These are phyloP conservation scores for Ptilodon capucinus DNA, from an alignment of 2,888 invertebrate genomes.

Conservation along the genomic window DNA sequence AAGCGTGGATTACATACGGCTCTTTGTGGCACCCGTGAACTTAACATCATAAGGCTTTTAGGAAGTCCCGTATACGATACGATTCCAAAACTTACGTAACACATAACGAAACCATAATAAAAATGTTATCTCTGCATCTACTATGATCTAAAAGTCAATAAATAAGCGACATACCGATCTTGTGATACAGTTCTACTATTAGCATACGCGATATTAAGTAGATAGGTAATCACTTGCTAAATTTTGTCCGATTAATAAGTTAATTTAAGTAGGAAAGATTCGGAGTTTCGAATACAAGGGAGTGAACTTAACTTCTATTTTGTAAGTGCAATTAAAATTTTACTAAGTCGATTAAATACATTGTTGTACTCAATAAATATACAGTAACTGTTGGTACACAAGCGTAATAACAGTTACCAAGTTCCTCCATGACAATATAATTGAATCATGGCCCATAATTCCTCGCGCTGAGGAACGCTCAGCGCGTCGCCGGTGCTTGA, in stretches of 20 bases:
- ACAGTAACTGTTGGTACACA: slow-evolving; percentile 42
- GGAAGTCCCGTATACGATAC: slow-evolving; percentile 15
- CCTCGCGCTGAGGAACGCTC: slow-evolving; percentile 34
- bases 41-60: slow-evolving; percentile 20
- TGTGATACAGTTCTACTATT: slow-evolving; percentile 38
- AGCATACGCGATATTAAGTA: slow-evolving; percentile 30
- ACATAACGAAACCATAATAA: slow-evolving; percentile 14
- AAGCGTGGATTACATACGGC: slow-evolving; percentile 50
- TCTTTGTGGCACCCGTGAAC: slow-evolving; percentile 36
- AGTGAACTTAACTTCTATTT: background rate
- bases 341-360: background rate
- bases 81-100: slow-evolving; percentile 12
- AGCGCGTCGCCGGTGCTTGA: slow-evolving; percentile 25
- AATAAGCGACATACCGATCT: slow-evolving; percentile 36
- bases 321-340: background rate
- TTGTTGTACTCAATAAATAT: slow-evolving; percentile 39
- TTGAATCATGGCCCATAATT: slow-evolving; percentile 57
- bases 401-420: slow-evolving; percentile 49
- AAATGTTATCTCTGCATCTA: slow-evolving; percentile 24
- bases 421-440: slow-evolving; percentile 62
- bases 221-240: slow-evolving; percentile 17
- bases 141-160: slow-evolving; percentile 28
- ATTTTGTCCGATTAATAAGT: slow-evolving; percentile 18
- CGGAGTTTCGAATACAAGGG: background rate
- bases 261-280: background rate